Evolutionary conservation across 2,888 invertebrate species (phyloP), one percentile per base, ranked within the genome.

Genomic region (Apodemia duryi): DNA sequence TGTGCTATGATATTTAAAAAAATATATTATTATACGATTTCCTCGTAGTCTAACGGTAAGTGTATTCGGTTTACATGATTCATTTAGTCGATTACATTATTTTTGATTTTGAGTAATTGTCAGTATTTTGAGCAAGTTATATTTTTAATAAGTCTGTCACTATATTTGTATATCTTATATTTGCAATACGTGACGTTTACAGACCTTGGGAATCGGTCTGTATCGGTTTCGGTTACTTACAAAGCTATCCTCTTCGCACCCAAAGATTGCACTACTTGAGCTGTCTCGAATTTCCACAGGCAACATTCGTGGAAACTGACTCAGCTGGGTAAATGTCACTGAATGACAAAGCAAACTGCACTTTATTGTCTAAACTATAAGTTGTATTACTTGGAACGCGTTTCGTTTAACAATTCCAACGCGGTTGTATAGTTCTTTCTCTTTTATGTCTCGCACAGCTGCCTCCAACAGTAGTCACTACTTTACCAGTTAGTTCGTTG

Each of bases 171-270:
- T 6, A 86, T 89, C 89, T 88, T 85, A 86, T 83, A 83, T 84
- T 80, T 80, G 85, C 84, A 74, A 85, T 86, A 84, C 85, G 86
- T 90, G 89, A 90, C 88, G 85, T 78, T 77, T 79, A 80, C 76
- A 87, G 89, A 88, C 90, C 91, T 91, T 91, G 89, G 84, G 80
- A 81, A 75, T 88, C 88, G 89, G 88, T 80, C 73, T 71, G 75
- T 74, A 69, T 84, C 89, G 89, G 70, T 73, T 72, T 66, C 72
- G 69, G 72, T 85, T 86, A 85, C 72, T 38, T 38, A 38, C 38
- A 38, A 38, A 38, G 38, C 38, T 73, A 68, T 91, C 90, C 82
- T 85, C 83, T 74, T 91, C 82, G 68, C 83, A 81, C 91, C 74
- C 83, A 85, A 85, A 84, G 86, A 78, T 75, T 73, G 61, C 64